Conservation (phyloP, 2,888 invertebrate genomes). For the Synergus umbraculus region DNA sequence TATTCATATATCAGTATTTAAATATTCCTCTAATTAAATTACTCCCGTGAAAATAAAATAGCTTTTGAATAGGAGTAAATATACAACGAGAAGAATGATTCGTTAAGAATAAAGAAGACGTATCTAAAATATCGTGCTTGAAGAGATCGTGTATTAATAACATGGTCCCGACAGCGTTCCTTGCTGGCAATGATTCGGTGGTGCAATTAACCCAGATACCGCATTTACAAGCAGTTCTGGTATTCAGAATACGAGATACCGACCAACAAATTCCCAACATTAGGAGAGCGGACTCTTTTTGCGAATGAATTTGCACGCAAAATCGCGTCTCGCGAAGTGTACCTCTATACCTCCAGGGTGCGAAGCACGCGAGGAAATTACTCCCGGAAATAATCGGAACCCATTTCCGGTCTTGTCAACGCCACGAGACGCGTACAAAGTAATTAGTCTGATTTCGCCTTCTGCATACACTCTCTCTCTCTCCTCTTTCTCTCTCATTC, state of each 20-base stretch:
- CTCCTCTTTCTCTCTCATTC: slow-evolving; percentile 8
- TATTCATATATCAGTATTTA: too few relatives aligned
- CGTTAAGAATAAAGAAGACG: not conserved
- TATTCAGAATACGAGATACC: not conserved
- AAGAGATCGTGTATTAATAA: not conserved
- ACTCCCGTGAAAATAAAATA: too few relatives aligned
- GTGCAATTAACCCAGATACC: slow-evolving; percentile 10
- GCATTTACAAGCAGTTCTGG: slow-evolving; percentile 8
- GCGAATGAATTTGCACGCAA: slow-evolving; percentile 25
- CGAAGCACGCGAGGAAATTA: slow-evolving; percentile 30
- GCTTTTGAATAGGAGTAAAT: not conserved
- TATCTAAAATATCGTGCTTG: not conserved
- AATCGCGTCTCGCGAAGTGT: not conserved
- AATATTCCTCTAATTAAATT: too few relatives aligned
- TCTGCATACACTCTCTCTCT: slow-evolving; percentile 1
- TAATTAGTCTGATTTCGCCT: slow-evolving; percentile 65
- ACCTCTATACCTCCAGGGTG: slow-evolving; percentile 4
- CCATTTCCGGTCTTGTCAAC: slow-evolving; percentile 40
- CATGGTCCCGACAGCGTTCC: not conserved
- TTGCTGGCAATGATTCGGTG: slow-evolving; percentile 5
- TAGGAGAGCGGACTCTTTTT: slow-evolving; percentile 14
- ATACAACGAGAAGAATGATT: not conserved
- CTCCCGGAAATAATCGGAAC: slow-evolving; percentile 29
- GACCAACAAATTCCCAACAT: not conserved
- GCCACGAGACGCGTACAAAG: slow-evolving; percentile 58